Percentiles rank a stretch among this genome's conserved stretches.
phyloP scores from a whole-genome alignment of 2,888 invertebrate genomes.

The Perdita meconis region DNA sequence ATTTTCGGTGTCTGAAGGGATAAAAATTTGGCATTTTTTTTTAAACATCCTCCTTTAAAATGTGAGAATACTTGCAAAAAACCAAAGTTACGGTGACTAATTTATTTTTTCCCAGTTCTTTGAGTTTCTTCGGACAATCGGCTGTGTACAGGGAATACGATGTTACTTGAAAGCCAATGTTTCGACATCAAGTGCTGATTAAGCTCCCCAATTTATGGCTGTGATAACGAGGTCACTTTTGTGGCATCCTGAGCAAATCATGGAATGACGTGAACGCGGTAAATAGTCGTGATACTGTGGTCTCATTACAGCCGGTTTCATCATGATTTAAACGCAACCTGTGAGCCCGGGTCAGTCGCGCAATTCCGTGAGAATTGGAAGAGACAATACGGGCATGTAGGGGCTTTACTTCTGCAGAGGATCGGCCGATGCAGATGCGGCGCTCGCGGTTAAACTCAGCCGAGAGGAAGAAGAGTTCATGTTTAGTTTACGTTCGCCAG shows the following conservation, averaged over 20 bases:
- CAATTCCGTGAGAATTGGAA: constrained; percentile 63
- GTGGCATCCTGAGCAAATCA: constrained; percentile 30
- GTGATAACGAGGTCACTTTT: constrained; percentile 19
- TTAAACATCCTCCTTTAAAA: too few relatives aligned
- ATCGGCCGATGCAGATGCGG: constrained; percentile 46
- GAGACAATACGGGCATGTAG: constrained; percentile 54
- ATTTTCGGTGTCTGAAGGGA: too few relatives aligned
- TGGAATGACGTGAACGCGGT: constrained; percentile 11
- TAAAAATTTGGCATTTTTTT: too few relatives aligned
- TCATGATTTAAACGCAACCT: constrained; percentile 61
- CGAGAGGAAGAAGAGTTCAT: neutral
- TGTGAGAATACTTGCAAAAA: too few relatives aligned
- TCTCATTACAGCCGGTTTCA: constrained; percentile 64
- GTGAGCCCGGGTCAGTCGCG: constrained; percentile 61
- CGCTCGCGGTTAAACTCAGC: constrained; percentile 16
- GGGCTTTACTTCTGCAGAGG: constrained; percentile 18
- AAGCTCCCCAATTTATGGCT: constrained; percentile 8
- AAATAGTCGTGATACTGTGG: constrained; percentile 50
- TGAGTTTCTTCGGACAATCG: too few relatives aligned
- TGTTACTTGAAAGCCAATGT: neutral
- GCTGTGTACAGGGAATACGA: neutral
- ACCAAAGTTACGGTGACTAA: too few relatives aligned
- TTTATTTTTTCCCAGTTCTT: too few relatives aligned
- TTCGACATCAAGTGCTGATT: neutral
- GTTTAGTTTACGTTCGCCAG: too few relatives aligned